Base-by-base conservation (phyloP, 1,140 invertebrate species). In the Megalopta genalis region DNA sequence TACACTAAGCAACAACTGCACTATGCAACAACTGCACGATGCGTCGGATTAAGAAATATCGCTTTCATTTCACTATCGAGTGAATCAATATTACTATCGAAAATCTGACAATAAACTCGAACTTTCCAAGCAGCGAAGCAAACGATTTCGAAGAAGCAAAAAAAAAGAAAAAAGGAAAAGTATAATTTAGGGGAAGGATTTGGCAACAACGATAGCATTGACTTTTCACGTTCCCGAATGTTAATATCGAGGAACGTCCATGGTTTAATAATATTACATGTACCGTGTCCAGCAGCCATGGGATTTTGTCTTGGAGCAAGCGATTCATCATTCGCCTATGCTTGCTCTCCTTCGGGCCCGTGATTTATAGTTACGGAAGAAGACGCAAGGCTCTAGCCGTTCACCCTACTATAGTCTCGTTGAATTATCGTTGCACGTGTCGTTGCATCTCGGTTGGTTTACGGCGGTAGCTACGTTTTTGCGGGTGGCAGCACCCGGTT, bases 391-490 rank as follows among this genome's bases (percentile, higher is more conserved):
- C 65, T n/a, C 72, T 21, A 4, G 27, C 60, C 21, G 21, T 54
- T 54, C 52, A 21, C 52, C 21, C 21, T 37, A 14, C n/a, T 52
- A 74, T 65, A 74, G 74, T 39, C 64, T 23, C 52, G 64, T 18
- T 76, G 74, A 76, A 68, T 76, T 76, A 76, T 76, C 54, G 74
- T 68, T 76, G 64, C 74, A 68, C 74, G 65, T 76, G 74, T 76
- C 74, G 74, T 54, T 76, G 74, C 74, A 76, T 76, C 74, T 60
- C 39, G 39, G 39, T 49, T 60, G 27, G 54, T 68, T 57, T 23
- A 25, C 49, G 52, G 23, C 25, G 65, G 42, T 76, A 54, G 64
- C 67, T 68, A n/a, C 42, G 65, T 27, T 76, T n/a, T 23, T 37
- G 7, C 39, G 37, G 16, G 46, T 23, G 0, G 49, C 39, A 64